Evolutionary conservation across 2,113 vertebrate species (phyloP).

Genomic region (Burhinus bistriatus): DNA sequence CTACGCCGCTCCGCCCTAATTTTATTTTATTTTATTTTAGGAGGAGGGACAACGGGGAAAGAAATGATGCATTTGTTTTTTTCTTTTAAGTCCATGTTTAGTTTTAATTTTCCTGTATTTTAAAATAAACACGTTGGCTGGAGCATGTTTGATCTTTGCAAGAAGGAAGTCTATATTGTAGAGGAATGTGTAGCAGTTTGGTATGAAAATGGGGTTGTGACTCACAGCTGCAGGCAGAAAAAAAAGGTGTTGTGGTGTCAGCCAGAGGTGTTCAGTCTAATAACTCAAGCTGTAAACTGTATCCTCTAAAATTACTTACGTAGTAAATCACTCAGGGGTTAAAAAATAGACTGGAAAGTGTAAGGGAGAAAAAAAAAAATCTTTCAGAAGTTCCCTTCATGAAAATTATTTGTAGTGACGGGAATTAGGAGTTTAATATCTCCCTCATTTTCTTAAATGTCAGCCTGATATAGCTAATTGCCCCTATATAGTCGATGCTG

Average conservation of each 20-base stretch:
- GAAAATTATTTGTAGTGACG: constrained; percentile 54
- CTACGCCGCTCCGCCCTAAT: background rate
- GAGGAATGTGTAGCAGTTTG: constrained; percentile 73
- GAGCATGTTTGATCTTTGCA: constrained; percentile 74
- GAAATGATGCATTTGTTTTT: constrained; percentile 53
- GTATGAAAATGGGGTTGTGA: constrained; percentile 76
- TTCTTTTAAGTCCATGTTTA: constrained; percentile 62
- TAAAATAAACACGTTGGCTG: constrained; percentile 72
- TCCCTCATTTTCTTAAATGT: constrained; percentile 15
- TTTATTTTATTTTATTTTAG: constrained; percentile 26
- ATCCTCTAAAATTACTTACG: constrained; percentile 78
- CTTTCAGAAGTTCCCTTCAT: constrained; percentile 39
- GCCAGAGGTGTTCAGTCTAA: constrained; percentile 79
- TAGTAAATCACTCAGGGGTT: constrained; percentile 76
- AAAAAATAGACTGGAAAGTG: constrained; percentile 65
- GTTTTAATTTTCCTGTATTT: constrained; percentile 77
- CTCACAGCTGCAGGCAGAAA: constrained; percentile 77
- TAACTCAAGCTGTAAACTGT: constrained; percentile 82
- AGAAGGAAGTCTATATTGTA: constrained; percentile 76
- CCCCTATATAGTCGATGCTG: background rate
- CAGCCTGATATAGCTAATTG: constrained; percentile 43
- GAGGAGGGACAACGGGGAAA: background rate
- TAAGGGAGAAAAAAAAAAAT: background rate
- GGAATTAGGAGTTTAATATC: constrained; percentile 59
- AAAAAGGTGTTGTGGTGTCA: constrained; percentile 78